Evolutionary conservation across 2,888 invertebrate species (phyloP), one percentile per base, ranked within the genome.

Genomic region (Augochlorella aurata): DNA sequence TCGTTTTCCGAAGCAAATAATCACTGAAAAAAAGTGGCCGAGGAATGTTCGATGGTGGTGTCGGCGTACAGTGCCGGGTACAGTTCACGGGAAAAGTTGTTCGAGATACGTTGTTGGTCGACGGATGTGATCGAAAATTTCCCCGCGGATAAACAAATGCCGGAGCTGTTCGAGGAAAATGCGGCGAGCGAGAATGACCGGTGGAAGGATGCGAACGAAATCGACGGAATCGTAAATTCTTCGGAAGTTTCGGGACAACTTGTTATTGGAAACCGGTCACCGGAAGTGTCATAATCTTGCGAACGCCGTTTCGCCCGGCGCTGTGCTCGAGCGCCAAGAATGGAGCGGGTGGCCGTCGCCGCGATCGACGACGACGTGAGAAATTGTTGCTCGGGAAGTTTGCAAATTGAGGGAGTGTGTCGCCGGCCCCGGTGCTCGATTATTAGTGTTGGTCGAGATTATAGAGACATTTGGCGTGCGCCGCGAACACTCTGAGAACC

Each of bases 381-480:
- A 63, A 63, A 45, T 21, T 71, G 58, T 71, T 47, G n/a, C 14
- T 18, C 45, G 2, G 24, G 24, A 29, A 58, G 49, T 79, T 61
- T 52, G 4, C 47, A 21, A n/a, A 24, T 38, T 38, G 49, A 10
- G 16, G 24, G 24, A 16, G 8, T n/a, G 38, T 29, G 54, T 49
- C 24, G 18, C 38, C 58, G 8, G 10, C 24, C 14, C 58, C 54
- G 45, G 66, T 38, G 77, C 65, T 65, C 50, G 9, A 45, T 29
- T 61, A 61, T 61, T 29, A 47, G 49, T 10, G 24, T 29, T 38
- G 44, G 45, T 9, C 14, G 47, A 81, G 68, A 77, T 81, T 81
- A 80, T 52, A 74, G 52, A 67, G 70, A 70, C 50, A 45, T 80
- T 81, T 61, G 70, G 18, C 50, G 54, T 79, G 29, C 29, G 29